A percentile compares a stretch with the other conserved stretches of the same genome.
Evolutionary conservation across 2,888 invertebrate species (phyloP).

Genomic region (Balanococcus diminutus): DNA sequence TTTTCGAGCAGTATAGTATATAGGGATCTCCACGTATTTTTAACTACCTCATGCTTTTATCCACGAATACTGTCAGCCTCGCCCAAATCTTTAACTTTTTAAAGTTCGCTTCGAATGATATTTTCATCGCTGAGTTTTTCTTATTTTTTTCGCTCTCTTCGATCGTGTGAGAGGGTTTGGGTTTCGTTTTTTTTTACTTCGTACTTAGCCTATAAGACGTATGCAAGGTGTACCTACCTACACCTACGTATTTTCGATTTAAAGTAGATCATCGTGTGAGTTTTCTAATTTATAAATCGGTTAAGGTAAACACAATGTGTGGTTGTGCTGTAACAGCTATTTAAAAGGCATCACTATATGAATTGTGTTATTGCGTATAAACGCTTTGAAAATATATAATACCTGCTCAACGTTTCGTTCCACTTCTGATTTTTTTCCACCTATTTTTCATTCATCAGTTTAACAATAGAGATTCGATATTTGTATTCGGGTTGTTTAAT

Average conservation of each 20-base stretch:
- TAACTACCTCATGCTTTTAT: constrained; percentile 45
- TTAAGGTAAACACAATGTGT: constrained; percentile 4
- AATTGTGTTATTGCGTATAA: constrained; percentile 21
- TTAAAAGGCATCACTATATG: not conserved
- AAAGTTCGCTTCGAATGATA: constrained; percentile 7
- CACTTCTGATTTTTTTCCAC: constrained; percentile 22
- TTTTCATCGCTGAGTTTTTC: not conserved
- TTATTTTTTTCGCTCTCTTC: not conserved
- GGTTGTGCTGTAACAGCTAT: constrained; percentile 24
- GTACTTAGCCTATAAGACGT: too few species aligned
- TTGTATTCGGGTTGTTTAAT: not conserved
- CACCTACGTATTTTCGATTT: not conserved
- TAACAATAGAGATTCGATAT: constrained; percentile 5
- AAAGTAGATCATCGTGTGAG: not conserved
- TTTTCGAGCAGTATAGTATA: not conserved
- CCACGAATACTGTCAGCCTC: constrained; percentile 39
- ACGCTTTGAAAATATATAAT: constrained; percentile 11
- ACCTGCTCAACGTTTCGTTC: not conserved
- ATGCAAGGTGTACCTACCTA: too few species aligned
- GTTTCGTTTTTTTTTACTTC: not conserved
- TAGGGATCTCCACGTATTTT: constrained; percentile 52
- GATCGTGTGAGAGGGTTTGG: not conserved
- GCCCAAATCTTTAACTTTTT: constrained; percentile 41
- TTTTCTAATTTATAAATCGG: not conserved
- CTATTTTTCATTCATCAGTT: constrained; percentile 34